phyloP scores from a whole-genome alignment of 2,797 vertebrate genomes.

The Phoebastria nigripes region DNA sequence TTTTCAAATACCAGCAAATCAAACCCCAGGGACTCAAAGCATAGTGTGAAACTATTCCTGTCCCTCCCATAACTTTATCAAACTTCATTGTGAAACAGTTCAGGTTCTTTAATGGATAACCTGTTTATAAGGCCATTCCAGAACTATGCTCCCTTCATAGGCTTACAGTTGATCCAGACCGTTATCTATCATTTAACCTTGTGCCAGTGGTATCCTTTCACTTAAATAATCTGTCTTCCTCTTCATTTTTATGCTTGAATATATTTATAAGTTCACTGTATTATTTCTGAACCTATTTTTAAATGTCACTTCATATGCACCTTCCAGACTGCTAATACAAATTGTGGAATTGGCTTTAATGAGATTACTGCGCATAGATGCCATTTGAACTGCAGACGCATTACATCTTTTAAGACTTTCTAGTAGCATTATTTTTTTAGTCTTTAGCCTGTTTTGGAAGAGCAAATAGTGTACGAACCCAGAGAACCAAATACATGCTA shows the following conservation, averaged over 20 bases:
- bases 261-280: constrained; percentile 46
- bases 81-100: not conserved
- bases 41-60: not conserved
- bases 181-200: constrained; percentile 20
- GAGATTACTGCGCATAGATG: not conserved
- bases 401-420: not conserved
- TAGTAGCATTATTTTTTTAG: not conserved
- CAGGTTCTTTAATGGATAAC: not conserved
- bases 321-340: not conserved
- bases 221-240: constrained; percentile 10
- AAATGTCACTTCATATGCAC: not conserved
- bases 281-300: constrained; percentile 44
- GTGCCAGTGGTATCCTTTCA: not conserved
- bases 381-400: not conserved
- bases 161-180: not conserved
- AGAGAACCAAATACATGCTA: not conserved
- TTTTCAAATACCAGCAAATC: not conserved
- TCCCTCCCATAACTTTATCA: not conserved
- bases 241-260: constrained; percentile 38
- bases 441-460: not conserved
- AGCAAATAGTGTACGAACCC: not conserved
- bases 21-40: not conserved
- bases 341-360: not conserved
- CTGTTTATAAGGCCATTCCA: not conserved
- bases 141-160: not conserved